A percentile compares a stretch with the other conserved stretches of the same genome.
Conservation (phyloP, 2,888 invertebrate species). For the Leucozona laternaria region DNA sequence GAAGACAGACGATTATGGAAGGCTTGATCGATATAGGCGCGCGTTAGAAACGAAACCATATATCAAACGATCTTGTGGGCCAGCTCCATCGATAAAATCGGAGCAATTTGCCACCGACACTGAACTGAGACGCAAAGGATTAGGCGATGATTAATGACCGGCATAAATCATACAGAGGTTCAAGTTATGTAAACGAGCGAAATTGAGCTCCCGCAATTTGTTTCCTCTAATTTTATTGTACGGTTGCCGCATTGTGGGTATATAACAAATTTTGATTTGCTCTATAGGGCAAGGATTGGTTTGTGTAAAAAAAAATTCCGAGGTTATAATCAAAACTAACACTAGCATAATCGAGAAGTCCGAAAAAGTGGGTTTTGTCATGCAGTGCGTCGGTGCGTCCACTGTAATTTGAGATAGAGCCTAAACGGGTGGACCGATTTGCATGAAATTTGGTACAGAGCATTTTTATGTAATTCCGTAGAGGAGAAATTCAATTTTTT, state of each 20-base stretch:
- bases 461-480: no score
- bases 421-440: no score
- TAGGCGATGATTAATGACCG: slow-evolving; percentile 63
- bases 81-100: slow-evolving; percentile 33
- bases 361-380: no score
- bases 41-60: slow-evolving; percentile 63
- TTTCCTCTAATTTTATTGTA: not conserved
- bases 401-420: no score
- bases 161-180: slow-evolving; percentile 67
- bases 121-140: slow-evolving; percentile 44
- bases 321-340: no score
- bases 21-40: slow-evolving; percentile 39
- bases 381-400: no score
- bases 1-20: slow-evolving; percentile 45
- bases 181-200: slow-evolving; percentile 66
- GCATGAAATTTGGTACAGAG: no score
- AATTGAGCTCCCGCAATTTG: slow-evolving; percentile 1
- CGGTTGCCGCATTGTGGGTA: not conserved
- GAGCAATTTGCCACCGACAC: slow-evolving; percentile 68
- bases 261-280: not conserved
- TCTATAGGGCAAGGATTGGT: no score
- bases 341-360: no score
- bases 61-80: slow-evolving; percentile 35
- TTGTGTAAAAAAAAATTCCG: no score
- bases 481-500: no score